Conservation (phyloP, 2,888 invertebrate species). For the Thysanoteuthis rhombus region DNA sequence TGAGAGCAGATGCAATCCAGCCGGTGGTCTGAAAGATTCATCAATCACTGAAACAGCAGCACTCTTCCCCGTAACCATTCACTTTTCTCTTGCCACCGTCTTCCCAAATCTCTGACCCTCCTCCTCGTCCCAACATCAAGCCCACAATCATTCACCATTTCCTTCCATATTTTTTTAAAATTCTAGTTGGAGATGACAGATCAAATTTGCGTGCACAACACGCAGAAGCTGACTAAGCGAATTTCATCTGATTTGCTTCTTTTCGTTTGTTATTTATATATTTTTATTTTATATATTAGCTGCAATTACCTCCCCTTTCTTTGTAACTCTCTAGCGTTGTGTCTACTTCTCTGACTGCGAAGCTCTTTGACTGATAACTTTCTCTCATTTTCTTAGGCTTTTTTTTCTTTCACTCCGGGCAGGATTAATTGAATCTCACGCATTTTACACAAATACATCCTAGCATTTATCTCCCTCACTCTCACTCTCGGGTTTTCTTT, state of each 20-base stretch:
- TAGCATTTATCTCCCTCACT: too few relatives aligned
- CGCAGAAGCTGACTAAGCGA: not conserved
- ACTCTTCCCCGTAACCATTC: not conserved
- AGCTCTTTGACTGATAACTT: too few relatives aligned
- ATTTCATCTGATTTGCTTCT: not conserved
- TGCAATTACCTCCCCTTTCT: too few relatives aligned
- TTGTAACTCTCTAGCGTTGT: too few relatives aligned
- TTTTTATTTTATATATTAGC: too few relatives aligned
- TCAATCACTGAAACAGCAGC: not conserved
- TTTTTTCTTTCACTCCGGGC: too few relatives aligned
- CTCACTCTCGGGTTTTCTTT: too few relatives aligned
- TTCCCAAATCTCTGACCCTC: not conserved
- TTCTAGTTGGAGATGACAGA: conserved; percentile 12
- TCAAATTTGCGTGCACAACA: conserved; percentile 12
- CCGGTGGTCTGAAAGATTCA: not conserved
- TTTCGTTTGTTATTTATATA: not conserved
- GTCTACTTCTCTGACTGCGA: too few relatives aligned
- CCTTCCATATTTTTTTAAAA: not conserved
- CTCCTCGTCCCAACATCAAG: not conserved
- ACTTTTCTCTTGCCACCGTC: too few relatives aligned
- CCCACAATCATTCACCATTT: not conserved
- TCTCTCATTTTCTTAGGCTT: too few relatives aligned
- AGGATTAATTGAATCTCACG: too few relatives aligned
- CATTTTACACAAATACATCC: too few relatives aligned
- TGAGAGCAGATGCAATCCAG: not conserved